Conservation (phyloP, 2,888 invertebrate genomes). For the Tinea trinotella region DNA sequence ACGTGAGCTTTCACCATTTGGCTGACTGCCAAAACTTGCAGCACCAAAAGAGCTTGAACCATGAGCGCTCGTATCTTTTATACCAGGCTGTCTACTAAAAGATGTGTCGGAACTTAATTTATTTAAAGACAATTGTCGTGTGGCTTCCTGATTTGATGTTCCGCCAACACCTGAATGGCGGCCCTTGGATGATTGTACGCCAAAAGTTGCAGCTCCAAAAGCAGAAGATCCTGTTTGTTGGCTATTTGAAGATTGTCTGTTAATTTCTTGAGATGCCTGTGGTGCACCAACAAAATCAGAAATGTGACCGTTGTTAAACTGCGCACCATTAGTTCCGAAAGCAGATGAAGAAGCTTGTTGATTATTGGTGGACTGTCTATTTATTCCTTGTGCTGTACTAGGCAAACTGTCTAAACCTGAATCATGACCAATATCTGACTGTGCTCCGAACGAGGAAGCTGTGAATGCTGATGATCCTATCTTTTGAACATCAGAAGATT, state of each 20-base stretch:
- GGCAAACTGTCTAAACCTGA: neutral
- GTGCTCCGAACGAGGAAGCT: neutral
- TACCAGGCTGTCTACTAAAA: neutral
- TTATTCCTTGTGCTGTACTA: no score
- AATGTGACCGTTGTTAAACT: neutral
- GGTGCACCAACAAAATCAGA: neutral
- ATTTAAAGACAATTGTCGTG: neutral
- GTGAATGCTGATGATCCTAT: neutral
- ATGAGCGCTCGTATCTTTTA: neutral
- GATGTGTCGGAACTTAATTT: neutral
- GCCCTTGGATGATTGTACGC: neutral
- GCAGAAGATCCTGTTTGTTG: neutral
- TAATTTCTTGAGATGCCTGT: neutral
- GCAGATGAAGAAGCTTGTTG: neutral
- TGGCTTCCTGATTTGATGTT: neutral
- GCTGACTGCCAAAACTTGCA: neutral
- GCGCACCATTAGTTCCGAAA: neutral
- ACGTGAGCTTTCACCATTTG: neutral
- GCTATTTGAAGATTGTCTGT: neutral
- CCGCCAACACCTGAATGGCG: neutral
- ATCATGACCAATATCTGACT: neutral
- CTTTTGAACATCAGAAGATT: neutral
- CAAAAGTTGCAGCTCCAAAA: neutral
- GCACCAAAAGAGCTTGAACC: neutral
- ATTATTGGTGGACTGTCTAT: no score